Conservation (phyloP, 2,888 invertebrate species). For the Isoperla grammatica region DNA sequence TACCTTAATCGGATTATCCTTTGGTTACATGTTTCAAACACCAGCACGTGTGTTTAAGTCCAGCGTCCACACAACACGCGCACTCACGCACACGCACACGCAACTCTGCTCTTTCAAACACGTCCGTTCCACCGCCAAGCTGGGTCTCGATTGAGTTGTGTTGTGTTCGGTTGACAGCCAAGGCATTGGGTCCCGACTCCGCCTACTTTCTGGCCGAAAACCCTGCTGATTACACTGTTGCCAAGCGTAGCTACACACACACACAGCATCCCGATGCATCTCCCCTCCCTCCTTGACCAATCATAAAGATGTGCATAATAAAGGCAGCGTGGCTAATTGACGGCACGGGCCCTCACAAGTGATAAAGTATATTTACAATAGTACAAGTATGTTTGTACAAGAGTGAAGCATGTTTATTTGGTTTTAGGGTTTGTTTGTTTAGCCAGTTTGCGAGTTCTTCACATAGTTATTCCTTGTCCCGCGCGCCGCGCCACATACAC, state of each 20-base stretch:
- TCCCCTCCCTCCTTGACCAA: neutral
- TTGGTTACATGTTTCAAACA: slow-evolving; percentile 5
- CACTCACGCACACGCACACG: neutral
- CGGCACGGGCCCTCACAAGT: slow-evolving; percentile 7
- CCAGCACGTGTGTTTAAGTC: neutral
- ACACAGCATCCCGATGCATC: slow-evolving; percentile 10
- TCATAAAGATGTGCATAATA: slow-evolving; percentile 9
- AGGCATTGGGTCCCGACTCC: slow-evolving; percentile 8
- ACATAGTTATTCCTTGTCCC: neutral
- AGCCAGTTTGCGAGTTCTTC: slow-evolving; percentile 17
- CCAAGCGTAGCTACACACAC: neutral
- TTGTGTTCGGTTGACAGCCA: slow-evolving; percentile 23
- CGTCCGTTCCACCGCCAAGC: neutral
- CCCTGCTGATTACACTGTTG: slow-evolving; percentile 6
- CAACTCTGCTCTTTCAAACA: neutral
- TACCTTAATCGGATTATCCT: slow-evolving; percentile 7
- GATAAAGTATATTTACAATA: slow-evolving; percentile 11
- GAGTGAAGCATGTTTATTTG: slow-evolving; percentile 9
- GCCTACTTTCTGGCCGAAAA: slow-evolving; percentile 16
- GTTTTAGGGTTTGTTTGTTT: slow-evolving; percentile 17
- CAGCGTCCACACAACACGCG: neutral
- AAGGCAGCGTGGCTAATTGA: slow-evolving; percentile 2
- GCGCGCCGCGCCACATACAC: too few species aligned
- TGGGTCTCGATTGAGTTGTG: slow-evolving; percentile 25
- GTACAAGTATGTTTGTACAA: slow-evolving; percentile 12